Evolutionary conservation across 2,113 vertebrate species (phyloP).

Genomic region (Dasyprocta punctata): DNA sequence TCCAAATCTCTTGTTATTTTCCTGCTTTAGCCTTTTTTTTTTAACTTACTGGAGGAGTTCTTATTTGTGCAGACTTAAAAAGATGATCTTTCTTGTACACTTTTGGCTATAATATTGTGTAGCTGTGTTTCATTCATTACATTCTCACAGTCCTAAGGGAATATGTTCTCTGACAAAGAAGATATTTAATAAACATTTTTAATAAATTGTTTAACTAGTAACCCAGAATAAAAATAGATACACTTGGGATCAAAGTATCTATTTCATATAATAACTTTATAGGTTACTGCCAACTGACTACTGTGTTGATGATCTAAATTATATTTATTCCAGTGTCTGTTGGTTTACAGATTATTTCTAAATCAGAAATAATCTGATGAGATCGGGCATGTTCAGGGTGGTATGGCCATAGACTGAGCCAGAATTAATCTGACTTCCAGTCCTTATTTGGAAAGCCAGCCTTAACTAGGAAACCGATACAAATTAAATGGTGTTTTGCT

Average conservation of each 20-base stretch:
- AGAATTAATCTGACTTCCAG: neutral
- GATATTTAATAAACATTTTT: constrained; percentile 9
- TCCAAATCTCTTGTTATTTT: neutral
- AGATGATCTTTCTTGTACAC: neutral
- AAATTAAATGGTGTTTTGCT: neutral
- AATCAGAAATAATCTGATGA: neutral
- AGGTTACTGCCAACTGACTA: neutral
- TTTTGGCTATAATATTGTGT: neutral
- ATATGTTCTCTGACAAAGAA: constrained; percentile 17
- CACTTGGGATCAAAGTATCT: neutral
- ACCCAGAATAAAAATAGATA: neutral
- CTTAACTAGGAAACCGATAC: neutral
- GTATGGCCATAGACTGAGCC: neutral
- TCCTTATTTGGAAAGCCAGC: neutral
- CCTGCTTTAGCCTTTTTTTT: neutral
- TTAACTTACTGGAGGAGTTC: neutral
- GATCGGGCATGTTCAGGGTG: neutral
- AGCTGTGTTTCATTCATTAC: neutral
- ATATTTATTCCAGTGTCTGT: neutral
- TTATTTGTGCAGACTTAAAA: neutral
- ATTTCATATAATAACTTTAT: constrained; percentile 5
- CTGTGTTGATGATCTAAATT: constrained; percentile 30
- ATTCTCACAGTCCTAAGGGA: neutral
- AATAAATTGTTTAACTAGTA: neutral
- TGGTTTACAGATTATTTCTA: neutral